phyloP scores from a whole-genome alignment of 2,797 vertebrate species.

The Galagoides demidoff region DNA sequence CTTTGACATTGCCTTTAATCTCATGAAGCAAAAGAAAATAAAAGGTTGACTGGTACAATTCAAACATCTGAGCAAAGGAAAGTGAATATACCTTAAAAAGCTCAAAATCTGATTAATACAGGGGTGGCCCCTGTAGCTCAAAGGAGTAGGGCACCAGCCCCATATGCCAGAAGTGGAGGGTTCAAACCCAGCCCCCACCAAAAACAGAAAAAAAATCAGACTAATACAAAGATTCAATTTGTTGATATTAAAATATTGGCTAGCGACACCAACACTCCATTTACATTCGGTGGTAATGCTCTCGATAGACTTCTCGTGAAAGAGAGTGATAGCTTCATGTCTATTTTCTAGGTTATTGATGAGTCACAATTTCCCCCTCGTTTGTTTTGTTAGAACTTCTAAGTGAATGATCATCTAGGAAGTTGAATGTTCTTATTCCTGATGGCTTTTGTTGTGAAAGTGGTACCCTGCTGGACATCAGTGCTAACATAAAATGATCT shows the following conservation, averaged over 20 bases:
- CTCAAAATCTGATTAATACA: constrained; percentile 20
- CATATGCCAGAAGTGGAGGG: no score
- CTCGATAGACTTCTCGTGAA: constrained; percentile 15
- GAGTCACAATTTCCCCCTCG: background rate
- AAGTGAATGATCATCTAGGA: constrained; percentile 24
- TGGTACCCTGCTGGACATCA: constrained; percentile 35
- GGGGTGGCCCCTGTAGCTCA: no score
- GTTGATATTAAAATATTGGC: constrained; percentile 21
- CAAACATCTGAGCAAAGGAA: constrained; percentile 56
- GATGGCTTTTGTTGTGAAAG: constrained; percentile 57
- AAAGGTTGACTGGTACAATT: constrained; percentile 52
- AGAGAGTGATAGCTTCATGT: background rate
- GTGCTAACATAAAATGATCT: constrained; percentile 46
- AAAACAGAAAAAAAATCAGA: background rate
- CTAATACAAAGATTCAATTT: background rate
- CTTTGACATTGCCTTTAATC: background rate
- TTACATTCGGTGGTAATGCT: constrained; percentile 37
- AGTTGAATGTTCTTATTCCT: constrained; percentile 32
- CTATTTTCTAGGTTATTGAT: constrained; percentile 29
- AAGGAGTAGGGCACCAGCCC: no score
- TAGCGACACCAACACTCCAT: background rate
- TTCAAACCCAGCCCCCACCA: no score
- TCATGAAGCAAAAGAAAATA: constrained; percentile 43
- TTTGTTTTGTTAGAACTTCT: constrained; percentile 5
- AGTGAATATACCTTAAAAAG: constrained; percentile 24